A percentile compares a stretch with the other conserved stretches of the same genome.
phyloP scores from a whole-genome alignment of 1,140 invertebrate genomes.

The Manduca sexta region DNA sequence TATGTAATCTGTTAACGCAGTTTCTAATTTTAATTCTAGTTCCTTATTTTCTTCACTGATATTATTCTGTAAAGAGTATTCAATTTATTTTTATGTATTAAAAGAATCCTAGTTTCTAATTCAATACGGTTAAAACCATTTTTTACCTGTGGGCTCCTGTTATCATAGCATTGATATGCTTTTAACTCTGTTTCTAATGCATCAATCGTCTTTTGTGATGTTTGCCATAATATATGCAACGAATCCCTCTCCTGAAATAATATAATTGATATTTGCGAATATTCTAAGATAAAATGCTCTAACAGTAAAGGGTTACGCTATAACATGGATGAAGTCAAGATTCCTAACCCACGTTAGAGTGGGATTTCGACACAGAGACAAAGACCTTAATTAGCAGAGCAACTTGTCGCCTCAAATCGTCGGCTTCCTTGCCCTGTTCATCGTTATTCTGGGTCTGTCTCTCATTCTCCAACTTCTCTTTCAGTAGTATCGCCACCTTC shows the following conservation, averaged over 20 bases:
- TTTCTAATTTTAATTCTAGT: constrained; percentile 53
- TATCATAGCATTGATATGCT: constrained; percentile 59
- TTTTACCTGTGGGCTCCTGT: constrained; percentile 33
- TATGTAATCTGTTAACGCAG: constrained; percentile 55
- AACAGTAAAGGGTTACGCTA: too few species aligned
- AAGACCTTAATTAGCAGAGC: constrained; percentile 51
- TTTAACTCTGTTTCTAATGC: constrained; percentile 74
- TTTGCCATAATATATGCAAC: constrained; percentile 75
- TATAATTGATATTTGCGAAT: too few species aligned
- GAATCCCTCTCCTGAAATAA: constrained; percentile 74
- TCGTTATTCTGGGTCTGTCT: constrained; percentile 28
- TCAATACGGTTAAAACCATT: too few species aligned
- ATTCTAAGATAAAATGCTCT: too few species aligned
- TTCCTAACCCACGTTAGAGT: too few species aligned
- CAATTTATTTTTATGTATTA: neutral
- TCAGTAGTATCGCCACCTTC: constrained; percentile 49
- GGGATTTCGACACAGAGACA: too few species aligned
- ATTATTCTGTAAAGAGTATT: constrained; percentile 23
- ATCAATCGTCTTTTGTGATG: constrained; percentile 74
- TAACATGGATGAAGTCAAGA: neutral
- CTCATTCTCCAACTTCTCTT: constrained; percentile 49
- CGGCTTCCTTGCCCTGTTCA: constrained; percentile 37
- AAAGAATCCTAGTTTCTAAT: too few species aligned
- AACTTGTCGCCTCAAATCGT: constrained; percentile 54
- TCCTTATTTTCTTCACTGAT: constrained; percentile 40